Percentiles rank a stretch among this genome's conserved stretches.
These are phyloP conservation scores for Xestia ashworthii DNA, from an alignment of 2,888 invertebrate genomes.

Conservation along the genomic window DNA sequence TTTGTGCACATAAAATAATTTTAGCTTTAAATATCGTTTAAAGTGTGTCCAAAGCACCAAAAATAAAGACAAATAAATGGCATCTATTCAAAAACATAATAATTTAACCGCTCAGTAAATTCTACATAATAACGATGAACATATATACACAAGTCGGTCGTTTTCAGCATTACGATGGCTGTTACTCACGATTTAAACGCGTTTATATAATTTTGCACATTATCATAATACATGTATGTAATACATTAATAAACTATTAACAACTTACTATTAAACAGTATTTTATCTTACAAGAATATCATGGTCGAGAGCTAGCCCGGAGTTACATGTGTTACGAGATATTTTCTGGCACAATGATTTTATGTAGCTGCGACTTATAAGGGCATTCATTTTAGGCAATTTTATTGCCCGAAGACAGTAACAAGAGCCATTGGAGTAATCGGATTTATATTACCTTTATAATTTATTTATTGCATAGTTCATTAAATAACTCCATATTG, in stretches of 20 bases:
- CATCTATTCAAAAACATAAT: constrained; percentile 76
- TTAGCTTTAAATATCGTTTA: constrained; percentile 40
- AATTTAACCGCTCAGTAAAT: constrained; percentile 74
- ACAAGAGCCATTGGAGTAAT: background rate
- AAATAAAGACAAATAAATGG: constrained; percentile 71
- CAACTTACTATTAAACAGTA: constrained; percentile 89
- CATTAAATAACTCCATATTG: background rate
- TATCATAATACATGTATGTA: constrained; percentile 84
- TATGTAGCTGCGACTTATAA: background rate
- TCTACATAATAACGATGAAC: constrained; percentile 69
- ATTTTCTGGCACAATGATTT: background rate
- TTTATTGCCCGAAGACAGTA: background rate
- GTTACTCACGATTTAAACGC: constrained; percentile 72
- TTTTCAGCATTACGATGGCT: constrained; percentile 50
- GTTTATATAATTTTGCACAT: constrained; percentile 84
- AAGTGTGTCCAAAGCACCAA: constrained; percentile 76
- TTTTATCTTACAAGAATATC: constrained; percentile 86
- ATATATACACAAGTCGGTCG: constrained; percentile 83
- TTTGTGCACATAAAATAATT: constrained; percentile 78
- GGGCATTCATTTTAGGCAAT: constrained; percentile 1
- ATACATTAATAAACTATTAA: constrained; percentile 88
- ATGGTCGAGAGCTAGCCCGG: constrained; percentile 68
- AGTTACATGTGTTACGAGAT: constrained; percentile 11
- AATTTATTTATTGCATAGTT: constrained; percentile 14
- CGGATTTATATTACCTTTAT: background rate